These are phyloP conservation scores for Dicrostonyx torquatus DNA, from an alignment of 2,797 vertebrate species.

Conservation along the genomic window DNA sequence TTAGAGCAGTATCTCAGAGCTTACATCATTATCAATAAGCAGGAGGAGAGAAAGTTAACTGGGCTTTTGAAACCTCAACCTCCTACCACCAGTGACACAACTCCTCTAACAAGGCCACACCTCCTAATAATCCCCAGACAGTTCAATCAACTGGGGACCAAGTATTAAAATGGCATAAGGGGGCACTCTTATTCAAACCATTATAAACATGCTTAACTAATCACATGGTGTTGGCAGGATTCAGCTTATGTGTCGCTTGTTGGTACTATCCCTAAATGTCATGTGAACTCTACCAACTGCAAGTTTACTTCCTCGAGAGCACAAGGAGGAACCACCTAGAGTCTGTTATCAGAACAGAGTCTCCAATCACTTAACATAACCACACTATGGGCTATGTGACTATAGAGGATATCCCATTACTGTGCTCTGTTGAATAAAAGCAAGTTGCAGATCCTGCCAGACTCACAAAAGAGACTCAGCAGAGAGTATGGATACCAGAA, in stretches of 20 bases:
- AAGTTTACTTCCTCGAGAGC: neutral
- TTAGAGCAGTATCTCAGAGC: neutral
- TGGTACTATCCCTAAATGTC: neutral
- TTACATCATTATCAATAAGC: neutral
- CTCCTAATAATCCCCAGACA: neutral
- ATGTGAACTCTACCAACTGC: neutral
- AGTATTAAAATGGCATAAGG: neutral
- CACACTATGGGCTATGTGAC: neutral
- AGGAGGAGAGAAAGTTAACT: neutral
- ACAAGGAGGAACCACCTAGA: neutral
- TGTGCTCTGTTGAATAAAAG: neutral
- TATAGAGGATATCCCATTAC: neutral
- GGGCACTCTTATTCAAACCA: neutral
- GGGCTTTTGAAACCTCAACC: neutral
- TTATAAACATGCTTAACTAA: neutral
- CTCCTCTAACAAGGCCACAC: neutral
- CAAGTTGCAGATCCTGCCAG: neutral
- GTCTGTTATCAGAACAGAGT: neutral
- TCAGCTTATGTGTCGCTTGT: neutral
- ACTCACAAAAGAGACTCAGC: neutral
- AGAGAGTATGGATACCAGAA: neutral
- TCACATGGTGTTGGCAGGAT: neutral
- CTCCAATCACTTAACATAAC: neutral
- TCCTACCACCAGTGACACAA: neutral
- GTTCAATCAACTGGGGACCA: neutral